Evolutionary conservation across 2,888 invertebrate species (phyloP).

Genomic region (Pteria penguin): DNA sequence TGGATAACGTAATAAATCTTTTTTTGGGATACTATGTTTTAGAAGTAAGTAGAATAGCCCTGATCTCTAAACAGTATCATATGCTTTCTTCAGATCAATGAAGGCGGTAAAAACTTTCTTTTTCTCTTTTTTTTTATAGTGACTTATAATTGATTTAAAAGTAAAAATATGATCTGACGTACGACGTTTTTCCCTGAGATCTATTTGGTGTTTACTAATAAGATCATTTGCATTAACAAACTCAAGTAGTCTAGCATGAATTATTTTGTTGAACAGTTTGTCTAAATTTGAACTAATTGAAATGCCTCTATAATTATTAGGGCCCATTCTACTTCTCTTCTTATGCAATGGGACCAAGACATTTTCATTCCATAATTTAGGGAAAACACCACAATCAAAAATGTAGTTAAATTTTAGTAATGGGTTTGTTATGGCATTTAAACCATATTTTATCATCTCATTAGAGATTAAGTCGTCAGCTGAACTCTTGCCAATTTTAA

Average conservation of each 20-base stretch:
- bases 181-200: constrained; percentile 2
- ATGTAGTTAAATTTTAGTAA: background rate
- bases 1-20: constrained; percentile 25
- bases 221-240: background rate
- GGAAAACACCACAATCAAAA: background rate
- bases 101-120: constrained; percentile 35
- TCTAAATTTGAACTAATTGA: background rate
- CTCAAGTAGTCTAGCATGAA: background rate
- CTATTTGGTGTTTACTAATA: background rate
- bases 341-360: background rate
- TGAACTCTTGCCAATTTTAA: background rate
- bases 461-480: background rate
- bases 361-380: background rate
- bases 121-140: constrained; percentile 12
- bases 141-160: constrained; percentile 33
- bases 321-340: background rate
- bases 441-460: background rate
- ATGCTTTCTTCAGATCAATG: constrained; percentile 40
- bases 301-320: background rate
- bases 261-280: background rate
- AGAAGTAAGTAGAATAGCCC: constrained; percentile 28
- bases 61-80: constrained; percentile 37
- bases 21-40: background rate
- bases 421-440: background rate
- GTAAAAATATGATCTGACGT: constrained; percentile 15